Evolutionary conservation across 1,140 invertebrate species (phyloP).

Genomic region (Aphidius ervi): DNA sequence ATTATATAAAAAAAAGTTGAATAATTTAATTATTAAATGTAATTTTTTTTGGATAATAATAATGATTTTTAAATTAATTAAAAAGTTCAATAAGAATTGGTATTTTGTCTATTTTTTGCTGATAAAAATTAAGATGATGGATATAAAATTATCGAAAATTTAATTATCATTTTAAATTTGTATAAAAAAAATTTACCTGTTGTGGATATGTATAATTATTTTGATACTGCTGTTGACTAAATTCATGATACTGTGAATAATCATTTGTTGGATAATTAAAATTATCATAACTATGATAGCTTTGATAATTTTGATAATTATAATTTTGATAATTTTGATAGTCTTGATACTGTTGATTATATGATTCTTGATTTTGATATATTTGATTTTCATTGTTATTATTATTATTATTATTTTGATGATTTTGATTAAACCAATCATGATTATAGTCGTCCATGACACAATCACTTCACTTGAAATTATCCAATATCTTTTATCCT

Average conservation of each 20-base stretch:
- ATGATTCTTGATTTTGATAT: conserved; percentile 36
- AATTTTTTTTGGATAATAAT: too few relatives aligned
- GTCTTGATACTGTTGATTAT: conserved; percentile 31
- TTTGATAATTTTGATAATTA: conserved; percentile 22
- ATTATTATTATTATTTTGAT: conserved; percentile 35
- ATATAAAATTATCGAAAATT: too few relatives aligned
- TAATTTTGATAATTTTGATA: conserved; percentile 28
- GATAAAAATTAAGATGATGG: too few relatives aligned
- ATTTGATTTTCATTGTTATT: conserved; percentile 19
- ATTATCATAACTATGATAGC: conserved; percentile 31
- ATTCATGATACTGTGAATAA: conserved; percentile 30
- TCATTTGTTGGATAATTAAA: conserved; percentile 15
- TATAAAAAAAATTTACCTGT: conserved; percentile 32
- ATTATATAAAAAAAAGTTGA: too few relatives aligned
- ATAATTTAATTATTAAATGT: too few relatives aligned
- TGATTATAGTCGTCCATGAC: conserved; percentile 52
- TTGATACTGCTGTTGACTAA: conserved; percentile 42
- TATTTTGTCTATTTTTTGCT: too few relatives aligned
- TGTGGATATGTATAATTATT: conserved; percentile 50
- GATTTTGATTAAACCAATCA: conserved; percentile 48
- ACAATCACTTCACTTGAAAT: conserved; percentile 25
- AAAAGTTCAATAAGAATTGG: too few relatives aligned
- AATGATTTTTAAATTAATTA: too few relatives aligned
- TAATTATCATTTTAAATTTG: too few relatives aligned
- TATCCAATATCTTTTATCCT: conserved; percentile 13